phyloP scores from a whole-genome alignment of 2,113 vertebrate species.

The Crypturellus undulatus region DNA sequence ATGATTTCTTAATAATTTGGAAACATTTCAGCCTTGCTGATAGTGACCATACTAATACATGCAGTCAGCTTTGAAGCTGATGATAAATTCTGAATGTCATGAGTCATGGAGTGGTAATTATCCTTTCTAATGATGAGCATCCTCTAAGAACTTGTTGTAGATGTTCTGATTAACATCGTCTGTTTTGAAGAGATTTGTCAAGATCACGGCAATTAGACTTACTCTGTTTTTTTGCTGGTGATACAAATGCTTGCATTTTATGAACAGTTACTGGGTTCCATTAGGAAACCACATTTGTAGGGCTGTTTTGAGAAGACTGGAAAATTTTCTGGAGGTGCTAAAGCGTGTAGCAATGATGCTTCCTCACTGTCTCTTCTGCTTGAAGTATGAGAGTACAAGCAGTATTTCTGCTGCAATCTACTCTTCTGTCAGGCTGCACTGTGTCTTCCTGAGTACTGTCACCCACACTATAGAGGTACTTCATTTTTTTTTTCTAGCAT shows the following conservation, averaged over 20 bases:
- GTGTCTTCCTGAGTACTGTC: background rate
- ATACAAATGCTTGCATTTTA: background rate
- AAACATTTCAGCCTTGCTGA: background rate
- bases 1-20: slow-evolving; percentile 40
- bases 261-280: background rate
- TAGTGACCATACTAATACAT: background rate
- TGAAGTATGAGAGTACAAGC: background rate
- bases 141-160: background rate
- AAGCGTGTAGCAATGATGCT: background rate
- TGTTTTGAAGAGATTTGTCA: background rate
- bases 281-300: background rate
- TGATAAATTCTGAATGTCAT: background rate
- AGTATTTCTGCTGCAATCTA: background rate
- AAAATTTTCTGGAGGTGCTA: background rate
- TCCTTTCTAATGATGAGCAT: background rate
- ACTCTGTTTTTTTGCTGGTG: background rate
- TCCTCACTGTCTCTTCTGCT: background rate
- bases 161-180: background rate
- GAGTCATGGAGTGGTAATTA: background rate
- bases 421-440: background rate
- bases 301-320: background rate
- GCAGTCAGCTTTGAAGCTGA: background rate
- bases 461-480: background rate
- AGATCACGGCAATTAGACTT: background rate
- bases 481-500: background rate